Percentiles rank a stretch among this genome's conserved stretches.
These are phyloP conservation scores for Hyperoodon ampullatus DNA, from an alignment of 2,113 vertebrate genomes.

Conservation along the genomic window DNA sequence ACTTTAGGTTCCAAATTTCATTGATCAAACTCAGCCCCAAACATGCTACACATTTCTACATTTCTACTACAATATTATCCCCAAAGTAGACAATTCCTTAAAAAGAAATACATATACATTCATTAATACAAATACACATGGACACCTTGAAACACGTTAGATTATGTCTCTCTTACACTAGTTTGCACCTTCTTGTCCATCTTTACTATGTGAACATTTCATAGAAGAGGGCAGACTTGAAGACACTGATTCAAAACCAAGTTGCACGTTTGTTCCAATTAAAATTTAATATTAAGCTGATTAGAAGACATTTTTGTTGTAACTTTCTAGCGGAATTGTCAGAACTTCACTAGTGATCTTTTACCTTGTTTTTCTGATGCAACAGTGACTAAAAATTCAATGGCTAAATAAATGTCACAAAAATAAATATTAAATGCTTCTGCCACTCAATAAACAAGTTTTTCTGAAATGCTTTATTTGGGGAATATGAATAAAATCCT, in stretches of 20 bases:
- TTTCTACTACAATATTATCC: not conserved
- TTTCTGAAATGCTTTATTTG: not conserved
- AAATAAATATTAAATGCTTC: not conserved
- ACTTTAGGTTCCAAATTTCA: conserved; percentile 19
- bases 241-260: conserved; percentile 46
- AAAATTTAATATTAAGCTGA: conserved; percentile 65
- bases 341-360: conserved; percentile 42
- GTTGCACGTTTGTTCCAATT: conserved; percentile 12
- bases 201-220: conserved; percentile 54
- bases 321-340: conserved; percentile 38
- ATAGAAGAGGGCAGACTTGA: conserved; percentile 21
- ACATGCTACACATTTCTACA: not conserved
- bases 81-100: not conserved
- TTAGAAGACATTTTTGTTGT: conserved; percentile 36
- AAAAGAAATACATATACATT: not conserved
- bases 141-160: not conserved
- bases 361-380: conserved; percentile 24
- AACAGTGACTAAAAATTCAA: conserved; percentile 37
- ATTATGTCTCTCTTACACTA: not conserved
- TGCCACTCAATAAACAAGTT: not conserved
- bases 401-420: conserved; percentile 18
- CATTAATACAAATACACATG: not conserved
- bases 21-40: not conserved
- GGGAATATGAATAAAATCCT: conserved; percentile 10
- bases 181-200: not conserved